Evolutionary conservation across 2,888 invertebrate species (phyloP).

Genomic region (Micropterix aruncella): DNA sequence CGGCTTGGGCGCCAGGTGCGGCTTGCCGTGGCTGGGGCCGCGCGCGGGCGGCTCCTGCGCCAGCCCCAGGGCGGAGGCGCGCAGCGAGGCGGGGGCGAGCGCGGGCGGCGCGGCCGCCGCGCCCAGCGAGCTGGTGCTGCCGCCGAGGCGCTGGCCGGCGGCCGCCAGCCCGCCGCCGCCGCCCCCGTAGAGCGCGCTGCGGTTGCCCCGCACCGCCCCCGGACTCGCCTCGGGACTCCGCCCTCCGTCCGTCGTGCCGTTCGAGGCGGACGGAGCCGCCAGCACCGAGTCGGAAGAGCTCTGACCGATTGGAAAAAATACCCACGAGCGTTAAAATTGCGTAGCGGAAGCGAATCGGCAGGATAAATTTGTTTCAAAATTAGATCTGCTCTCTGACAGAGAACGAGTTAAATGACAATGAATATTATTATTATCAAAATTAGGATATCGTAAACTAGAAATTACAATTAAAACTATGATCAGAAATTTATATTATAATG

Average conservation of each 20-base stretch:
- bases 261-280: conserved; percentile 28
- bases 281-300: conserved; percentile 47
- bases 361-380: too few relatives aligned
- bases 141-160: conserved; percentile 22
- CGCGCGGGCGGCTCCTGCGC: conserved; percentile 30
- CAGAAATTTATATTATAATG: too few relatives aligned
- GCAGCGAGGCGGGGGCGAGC: conserved; percentile 3
- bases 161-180: conserved; percentile 13
- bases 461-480: too few relatives aligned
- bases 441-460: too few relatives aligned
- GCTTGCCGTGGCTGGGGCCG: conserved; percentile 55
- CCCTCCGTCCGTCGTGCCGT: conserved; percentile 48
- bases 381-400: too few relatives aligned
- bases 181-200: conserved; percentile 24
- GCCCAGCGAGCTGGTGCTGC: conserved; percentile 31
- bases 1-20: conserved; percentile 73
- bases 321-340: too few relatives aligned
- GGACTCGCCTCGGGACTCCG: not conserved
- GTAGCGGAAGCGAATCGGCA: too few relatives aligned
- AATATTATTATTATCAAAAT: too few relatives aligned
- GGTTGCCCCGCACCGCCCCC: conserved; percentile 23
- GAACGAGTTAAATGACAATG: too few relatives aligned
- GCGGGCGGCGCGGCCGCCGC: conserved; percentile 22
- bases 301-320: too few relatives aligned
- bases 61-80: conserved; percentile 27